Evolutionary conservation across 2,888 invertebrate species (phyloP).

Genomic region (Drosophila nigricruria): DNA sequence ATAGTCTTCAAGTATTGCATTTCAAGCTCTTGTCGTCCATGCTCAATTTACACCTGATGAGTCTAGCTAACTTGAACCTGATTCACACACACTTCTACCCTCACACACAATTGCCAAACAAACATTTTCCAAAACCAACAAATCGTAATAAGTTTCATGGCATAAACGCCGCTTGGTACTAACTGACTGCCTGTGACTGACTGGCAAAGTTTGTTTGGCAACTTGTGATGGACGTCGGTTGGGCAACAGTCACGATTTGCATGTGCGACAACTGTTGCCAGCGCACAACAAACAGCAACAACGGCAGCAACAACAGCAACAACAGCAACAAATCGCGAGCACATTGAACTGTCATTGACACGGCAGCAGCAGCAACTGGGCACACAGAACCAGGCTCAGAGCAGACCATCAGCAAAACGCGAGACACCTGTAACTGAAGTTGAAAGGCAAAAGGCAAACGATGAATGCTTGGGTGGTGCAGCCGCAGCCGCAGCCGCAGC

Average conservation of each 20-base stretch:
- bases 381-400: constrained; percentile 33
- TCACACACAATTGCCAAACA: neutral
- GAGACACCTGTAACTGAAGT: constrained; percentile 75
- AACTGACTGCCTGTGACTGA: constrained; percentile 52
- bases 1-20: neutral
- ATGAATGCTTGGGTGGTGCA: constrained; percentile 56
- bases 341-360: constrained; percentile 84
- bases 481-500: constrained; percentile 5
- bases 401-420: constrained; percentile 35
- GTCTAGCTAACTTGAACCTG: neutral
- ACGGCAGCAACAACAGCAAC: constrained; percentile 54
- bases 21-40: neutral
- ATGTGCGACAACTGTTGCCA: constrained; percentile 80
- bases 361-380: constrained; percentile 64
- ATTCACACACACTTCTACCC: neutral
- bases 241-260: constrained; percentile 80
- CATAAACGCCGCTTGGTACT: constrained; percentile 32
- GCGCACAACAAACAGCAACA: constrained; percentile 46
- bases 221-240: constrained; percentile 78
- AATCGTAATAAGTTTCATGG: constrained; percentile 19
- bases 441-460: constrained; percentile 77
- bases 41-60: neutral
- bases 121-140: neutral
- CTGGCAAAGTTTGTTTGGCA: constrained; percentile 73
- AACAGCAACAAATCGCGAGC: constrained; percentile 72